Evolutionary conservation across 2,888 invertebrate genomes (phyloP).

Genomic region (Seladonia tumulorum): DNA sequence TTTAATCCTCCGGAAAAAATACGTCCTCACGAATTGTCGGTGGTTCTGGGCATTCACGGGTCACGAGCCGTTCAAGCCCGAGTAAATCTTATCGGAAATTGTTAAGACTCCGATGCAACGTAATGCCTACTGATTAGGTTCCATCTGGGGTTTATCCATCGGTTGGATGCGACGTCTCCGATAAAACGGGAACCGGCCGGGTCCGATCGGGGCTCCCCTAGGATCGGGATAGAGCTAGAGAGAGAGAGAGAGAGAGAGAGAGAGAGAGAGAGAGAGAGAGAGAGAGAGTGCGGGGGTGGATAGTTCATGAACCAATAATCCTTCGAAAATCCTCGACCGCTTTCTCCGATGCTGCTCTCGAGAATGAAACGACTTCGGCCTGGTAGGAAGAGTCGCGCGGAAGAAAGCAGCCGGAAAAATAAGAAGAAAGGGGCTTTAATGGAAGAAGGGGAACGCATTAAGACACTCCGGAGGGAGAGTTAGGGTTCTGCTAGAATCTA

Average conservation of each 20-base stretch:
- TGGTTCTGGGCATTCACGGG: background rate
- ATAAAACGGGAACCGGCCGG: conserved; percentile 42
- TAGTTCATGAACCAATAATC: conserved; percentile 69
- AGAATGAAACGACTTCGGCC: conserved; percentile 49
- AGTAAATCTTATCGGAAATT: conserved; percentile 65
- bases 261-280: too few species aligned
- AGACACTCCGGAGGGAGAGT: background rate
- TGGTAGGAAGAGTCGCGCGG: background rate
- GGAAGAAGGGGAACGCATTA: conserved; percentile 40
- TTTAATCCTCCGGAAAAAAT: background rate
- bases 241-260: too few species aligned
- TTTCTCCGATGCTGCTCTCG: conserved; percentile 47
- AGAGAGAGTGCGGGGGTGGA: background rate
- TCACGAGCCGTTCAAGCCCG: conserved; percentile 7
- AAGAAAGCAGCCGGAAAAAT: conserved; percentile 33
- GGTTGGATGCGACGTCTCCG: conserved; percentile 46
- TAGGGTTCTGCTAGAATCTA: background rate
- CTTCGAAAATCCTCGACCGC: conserved; percentile 63
- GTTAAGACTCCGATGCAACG: conserved; percentile 56
- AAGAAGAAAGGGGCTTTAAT: conserved; percentile 45
- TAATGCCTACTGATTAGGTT: conserved; percentile 66
- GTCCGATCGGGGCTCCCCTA: conserved; percentile 25
- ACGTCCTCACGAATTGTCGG: background rate
- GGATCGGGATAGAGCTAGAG: background rate
- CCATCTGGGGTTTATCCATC: conserved; percentile 33